Conservation (phyloP, 2,113 vertebrate species). For the Pelobates fuscus region DNA sequence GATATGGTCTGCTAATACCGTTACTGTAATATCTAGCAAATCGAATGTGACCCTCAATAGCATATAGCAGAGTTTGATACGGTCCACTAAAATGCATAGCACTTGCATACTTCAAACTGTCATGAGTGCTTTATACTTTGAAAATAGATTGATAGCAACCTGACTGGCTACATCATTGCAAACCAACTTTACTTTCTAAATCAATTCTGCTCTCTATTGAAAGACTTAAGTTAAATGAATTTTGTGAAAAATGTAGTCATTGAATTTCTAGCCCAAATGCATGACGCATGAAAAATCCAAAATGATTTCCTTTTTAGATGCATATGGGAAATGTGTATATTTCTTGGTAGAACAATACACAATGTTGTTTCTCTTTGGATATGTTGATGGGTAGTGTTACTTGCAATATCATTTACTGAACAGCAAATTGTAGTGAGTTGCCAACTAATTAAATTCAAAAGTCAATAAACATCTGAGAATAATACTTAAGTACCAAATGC, state of each 20-base stretch:
- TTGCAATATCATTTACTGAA: too few relatives aligned
- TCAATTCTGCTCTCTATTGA: constrained; percentile 1
- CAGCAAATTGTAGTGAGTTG: too few relatives aligned
- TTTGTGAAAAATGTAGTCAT: constrained; percentile 3
- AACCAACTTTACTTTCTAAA: constrained; percentile 1
- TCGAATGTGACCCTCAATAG: constrained; percentile 3
- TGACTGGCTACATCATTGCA: constrained; percentile 31
- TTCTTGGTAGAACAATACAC: too few relatives aligned
- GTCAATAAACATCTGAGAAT: too few relatives aligned
- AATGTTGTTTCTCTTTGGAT: too few relatives aligned
- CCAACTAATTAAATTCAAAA: too few relatives aligned
- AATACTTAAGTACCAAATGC: too few relatives aligned
- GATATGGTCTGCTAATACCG: not conserved
- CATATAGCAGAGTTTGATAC: constrained; percentile 11
- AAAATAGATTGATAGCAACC: constrained; percentile 16
- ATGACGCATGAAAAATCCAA: too few relatives aligned
- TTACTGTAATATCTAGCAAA: not conserved
- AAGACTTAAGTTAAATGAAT: not conserved
- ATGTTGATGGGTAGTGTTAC: too few relatives aligned
- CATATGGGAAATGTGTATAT: too few relatives aligned
- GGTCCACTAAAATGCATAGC: constrained; percentile 15
- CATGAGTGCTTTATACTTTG: constrained; percentile 30
- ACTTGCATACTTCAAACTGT: constrained; percentile 26
- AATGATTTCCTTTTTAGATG: too few relatives aligned
- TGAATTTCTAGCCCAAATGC: not conserved